Base-by-base conservation (phyloP, 2,113 vertebrate species). In the Porphyrio hochstetteri region DNA sequence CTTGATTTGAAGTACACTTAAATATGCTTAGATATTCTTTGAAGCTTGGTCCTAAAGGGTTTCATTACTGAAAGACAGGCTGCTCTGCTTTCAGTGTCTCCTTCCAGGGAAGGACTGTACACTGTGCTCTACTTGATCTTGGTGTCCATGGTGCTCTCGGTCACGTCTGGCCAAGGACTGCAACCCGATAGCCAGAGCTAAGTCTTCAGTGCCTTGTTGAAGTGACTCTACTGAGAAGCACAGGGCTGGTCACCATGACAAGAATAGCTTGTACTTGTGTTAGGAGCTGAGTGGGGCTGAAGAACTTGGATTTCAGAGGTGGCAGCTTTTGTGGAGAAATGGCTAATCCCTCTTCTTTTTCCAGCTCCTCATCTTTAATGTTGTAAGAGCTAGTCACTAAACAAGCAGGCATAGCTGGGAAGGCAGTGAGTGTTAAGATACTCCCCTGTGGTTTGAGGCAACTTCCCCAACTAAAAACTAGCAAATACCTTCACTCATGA, bases 81-180 rank as follows among this genome's bases (percentile, higher is more conserved):
- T 61, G 57, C 50, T 93, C 17, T 60, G 53, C 67, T 79, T 33
- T 48, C 64, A 10, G 27, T 21, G 42, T 24, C 40, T 13, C 6
- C 33, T 82, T 64, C 60, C 42, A 76, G 86, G 48, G 33, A 79
- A 82, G 70, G 52, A 40, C 31, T 59, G 16, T 42, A 10, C 64
- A 27, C 70, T 77, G 4, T 48, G 35, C 61, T 57, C 35, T 74
- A 11, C 44, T 48, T 81, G 50, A 72, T 86, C 44, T 93, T 44
- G 4, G 5, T 38, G 55, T 65, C 85, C 10, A 3, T 31, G 59
- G 44, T 0, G 0, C 0, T 3, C 40, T 80, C 4, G 0, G 40
- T 83, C 70, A 72, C 64, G 83, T 61, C 82, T 93, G 76, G 36
- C 74, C 82, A 65, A 23, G 72, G 79, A 53, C 71, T 72, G 80